Conservation (phyloP, 2,888 invertebrate genomes). For the Drosophila tanythrix region DNA sequence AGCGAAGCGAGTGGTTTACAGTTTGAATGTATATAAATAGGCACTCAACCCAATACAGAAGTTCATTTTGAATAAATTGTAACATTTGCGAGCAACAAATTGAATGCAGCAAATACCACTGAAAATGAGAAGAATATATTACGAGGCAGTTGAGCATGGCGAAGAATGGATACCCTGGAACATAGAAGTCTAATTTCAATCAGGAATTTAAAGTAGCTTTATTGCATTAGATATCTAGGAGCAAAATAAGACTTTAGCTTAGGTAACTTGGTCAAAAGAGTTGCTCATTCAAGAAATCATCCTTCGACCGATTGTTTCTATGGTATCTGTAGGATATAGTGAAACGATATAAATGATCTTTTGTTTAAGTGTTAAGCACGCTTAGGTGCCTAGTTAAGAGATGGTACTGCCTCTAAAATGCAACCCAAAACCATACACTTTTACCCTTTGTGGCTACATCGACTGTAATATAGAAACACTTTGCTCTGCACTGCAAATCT, state of each 20-base stretch:
- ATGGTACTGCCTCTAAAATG: too few relatives aligned
- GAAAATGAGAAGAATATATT: not conserved
- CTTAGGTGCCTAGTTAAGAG: not conserved
- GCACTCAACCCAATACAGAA: conserved; percentile 7
- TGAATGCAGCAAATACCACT: not conserved
- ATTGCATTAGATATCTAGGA: not conserved
- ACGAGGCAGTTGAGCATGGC: not conserved
- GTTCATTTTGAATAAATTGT: conserved; percentile 7
- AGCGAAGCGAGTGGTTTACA: conserved; percentile 5
- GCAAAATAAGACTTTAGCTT: not conserved
- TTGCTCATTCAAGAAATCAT: not conserved
- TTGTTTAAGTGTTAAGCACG: not conserved
- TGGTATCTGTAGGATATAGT: not conserved
- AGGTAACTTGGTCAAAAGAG: not conserved
- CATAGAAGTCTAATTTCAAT: not conserved
- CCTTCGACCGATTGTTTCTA: not conserved
- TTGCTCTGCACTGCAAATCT: not conserved
- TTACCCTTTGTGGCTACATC: not conserved
- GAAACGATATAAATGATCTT: not conserved
- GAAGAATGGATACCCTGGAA: not conserved
- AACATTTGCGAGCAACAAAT: conserved; percentile 21
- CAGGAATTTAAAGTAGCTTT: not conserved
- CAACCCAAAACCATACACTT: too few relatives aligned
- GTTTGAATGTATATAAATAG: conserved; percentile 20
- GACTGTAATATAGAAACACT: not conserved